A percentile compares a stretch with the other conserved stretches of the same genome.
Evolutionary conservation across 2,888 invertebrate species (phyloP).

Genomic region (Choreutis nemorana): DNA sequence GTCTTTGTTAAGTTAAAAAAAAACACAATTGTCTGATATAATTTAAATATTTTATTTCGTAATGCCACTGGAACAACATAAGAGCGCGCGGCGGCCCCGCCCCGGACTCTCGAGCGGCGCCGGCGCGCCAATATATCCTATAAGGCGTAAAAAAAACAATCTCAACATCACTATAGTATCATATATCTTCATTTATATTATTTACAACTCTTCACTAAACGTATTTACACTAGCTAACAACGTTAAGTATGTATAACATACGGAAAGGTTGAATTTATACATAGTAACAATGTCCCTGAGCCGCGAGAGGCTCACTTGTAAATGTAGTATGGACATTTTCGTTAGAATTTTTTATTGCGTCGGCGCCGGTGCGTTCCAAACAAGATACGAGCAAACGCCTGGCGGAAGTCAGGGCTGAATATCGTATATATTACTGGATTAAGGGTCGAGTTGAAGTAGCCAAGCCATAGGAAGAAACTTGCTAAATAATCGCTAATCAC

Average conservation of each 20-base stretch:
- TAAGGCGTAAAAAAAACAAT: conserved; percentile 60
- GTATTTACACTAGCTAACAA: conserved; percentile 56
- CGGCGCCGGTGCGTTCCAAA: conserved; percentile 69
- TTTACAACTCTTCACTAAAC: conserved; percentile 49
- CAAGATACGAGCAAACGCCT: conserved; percentile 87
- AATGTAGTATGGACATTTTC: conserved; percentile 48
- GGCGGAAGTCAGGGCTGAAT: conserved; percentile 91
- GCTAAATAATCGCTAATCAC: conserved; percentile 76
- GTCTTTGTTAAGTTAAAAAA: too few species aligned
- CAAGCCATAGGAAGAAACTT: conserved; percentile 87
- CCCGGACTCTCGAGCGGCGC: conserved; percentile 47
- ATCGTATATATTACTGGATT: conserved; percentile 95
- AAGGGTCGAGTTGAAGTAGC: conserved; percentile 90
- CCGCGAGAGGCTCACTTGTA: conserved; percentile 34
- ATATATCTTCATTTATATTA: conserved; percentile 40
- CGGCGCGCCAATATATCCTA: conserved; percentile 48
- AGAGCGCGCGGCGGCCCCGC: conserved; percentile 42
- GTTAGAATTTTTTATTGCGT: conserved; percentile 63
- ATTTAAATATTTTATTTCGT: conserved; percentile 63
- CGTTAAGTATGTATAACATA: conserved; percentile 58
- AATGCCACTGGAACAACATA: conserved; percentile 60
- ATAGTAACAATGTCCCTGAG: conserved; percentile 42
- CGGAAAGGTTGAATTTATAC: conserved; percentile 50
- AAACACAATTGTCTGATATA: conserved; percentile 42
- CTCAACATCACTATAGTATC: conserved; percentile 40